phyloP scores from a whole-genome alignment of 2,797 vertebrate species.

The Aeoliscus strigatus region DNA sequence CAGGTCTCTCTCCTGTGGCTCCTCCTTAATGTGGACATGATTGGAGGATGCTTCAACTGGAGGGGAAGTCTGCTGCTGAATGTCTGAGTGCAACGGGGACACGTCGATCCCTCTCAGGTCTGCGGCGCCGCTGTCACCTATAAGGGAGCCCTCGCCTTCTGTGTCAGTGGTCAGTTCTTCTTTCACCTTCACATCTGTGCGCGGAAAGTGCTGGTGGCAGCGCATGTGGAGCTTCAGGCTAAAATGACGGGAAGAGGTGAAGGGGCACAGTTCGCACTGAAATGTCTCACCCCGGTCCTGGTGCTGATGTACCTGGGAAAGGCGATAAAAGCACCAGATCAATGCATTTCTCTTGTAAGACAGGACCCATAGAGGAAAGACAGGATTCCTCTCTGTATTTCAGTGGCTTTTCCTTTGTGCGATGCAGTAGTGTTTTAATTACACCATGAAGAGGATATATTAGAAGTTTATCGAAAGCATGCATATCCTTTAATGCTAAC shows the following conservation, averaged over 20 bases:
- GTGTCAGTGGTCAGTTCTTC: slow-evolving; percentile 92
- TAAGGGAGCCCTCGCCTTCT: slow-evolving; percentile 85
- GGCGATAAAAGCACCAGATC: slow-evolving; percentile 17
- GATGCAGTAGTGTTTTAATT: slow-evolving; percentile 10
- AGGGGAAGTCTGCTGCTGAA: slow-evolving; percentile 63
- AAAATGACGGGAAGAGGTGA: slow-evolving; percentile 99
- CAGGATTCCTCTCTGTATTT: slow-evolving; percentile 1
- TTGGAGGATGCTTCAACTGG: slow-evolving; percentile 76
- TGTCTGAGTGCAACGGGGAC: slow-evolving; percentile 73
- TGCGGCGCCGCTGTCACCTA: slow-evolving; percentile 75
- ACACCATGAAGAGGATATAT: slow-evolving; percentile 3
- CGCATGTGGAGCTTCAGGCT: slow-evolving; percentile 99
- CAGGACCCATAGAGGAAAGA: slow-evolving; percentile 6
- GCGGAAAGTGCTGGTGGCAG: slow-evolving; percentile 98
- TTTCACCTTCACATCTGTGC: slow-evolving; percentile 95
- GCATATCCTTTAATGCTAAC: slow-evolving; percentile 20
- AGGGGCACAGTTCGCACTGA: slow-evolving; percentile 98
- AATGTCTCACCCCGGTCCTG: slow-evolving; percentile 99
- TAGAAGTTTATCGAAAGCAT: slow-evolving; percentile 22
- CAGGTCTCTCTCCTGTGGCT: slow-evolving; percentile 87
- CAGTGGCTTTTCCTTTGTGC: slow-evolving; percentile 3
- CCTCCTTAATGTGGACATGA: slow-evolving; percentile 91
- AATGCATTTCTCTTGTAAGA: not conserved
- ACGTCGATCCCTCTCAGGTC: slow-evolving; percentile 75
- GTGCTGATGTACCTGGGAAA: slow-evolving; percentile 94